Conservation (phyloP, 2,888 invertebrate genomes). For the Petrolisthes cinctipes region DNA sequence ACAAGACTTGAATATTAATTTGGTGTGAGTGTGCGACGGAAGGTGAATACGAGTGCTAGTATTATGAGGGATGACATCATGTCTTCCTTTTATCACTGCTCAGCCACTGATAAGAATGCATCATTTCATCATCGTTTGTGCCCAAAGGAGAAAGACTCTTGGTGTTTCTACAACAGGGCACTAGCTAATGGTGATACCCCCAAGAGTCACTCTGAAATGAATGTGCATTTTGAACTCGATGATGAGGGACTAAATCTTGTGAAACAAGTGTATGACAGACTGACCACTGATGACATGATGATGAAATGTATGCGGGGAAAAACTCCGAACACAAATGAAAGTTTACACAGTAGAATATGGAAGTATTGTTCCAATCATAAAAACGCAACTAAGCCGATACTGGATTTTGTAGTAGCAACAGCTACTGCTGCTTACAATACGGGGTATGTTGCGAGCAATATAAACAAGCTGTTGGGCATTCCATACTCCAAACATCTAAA, state of each 20-base stretch:
- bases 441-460: neutral
- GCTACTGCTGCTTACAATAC: neutral
- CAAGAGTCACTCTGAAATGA: too few species aligned
- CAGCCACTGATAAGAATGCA: slow-evolving; percentile 1
- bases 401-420: neutral
- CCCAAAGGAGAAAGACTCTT: neutral
- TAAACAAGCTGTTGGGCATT: neutral
- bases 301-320: neutral
- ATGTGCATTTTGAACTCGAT: neutral
- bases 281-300: neutral
- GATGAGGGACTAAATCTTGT: slow-evolving; percentile 5
- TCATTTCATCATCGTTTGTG: slow-evolving; percentile 3
- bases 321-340: slow-evolving; percentile 2
- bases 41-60: too few species aligned
- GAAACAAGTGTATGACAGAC: neutral
- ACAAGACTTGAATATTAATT: too few species aligned
- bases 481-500: neutral
- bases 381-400: neutral
- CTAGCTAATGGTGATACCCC: neutral
- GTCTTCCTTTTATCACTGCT: neutral
- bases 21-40: too few species aligned
- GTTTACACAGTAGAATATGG: slow-evolving; percentile 11
- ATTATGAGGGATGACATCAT: neutral
- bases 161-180: neutral
- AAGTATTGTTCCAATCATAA: slow-evolving; percentile 14